Evolutionary conservation across 1,140 invertebrate genomes (phyloP).

Genomic region (Eulimnadia texana): DNA sequence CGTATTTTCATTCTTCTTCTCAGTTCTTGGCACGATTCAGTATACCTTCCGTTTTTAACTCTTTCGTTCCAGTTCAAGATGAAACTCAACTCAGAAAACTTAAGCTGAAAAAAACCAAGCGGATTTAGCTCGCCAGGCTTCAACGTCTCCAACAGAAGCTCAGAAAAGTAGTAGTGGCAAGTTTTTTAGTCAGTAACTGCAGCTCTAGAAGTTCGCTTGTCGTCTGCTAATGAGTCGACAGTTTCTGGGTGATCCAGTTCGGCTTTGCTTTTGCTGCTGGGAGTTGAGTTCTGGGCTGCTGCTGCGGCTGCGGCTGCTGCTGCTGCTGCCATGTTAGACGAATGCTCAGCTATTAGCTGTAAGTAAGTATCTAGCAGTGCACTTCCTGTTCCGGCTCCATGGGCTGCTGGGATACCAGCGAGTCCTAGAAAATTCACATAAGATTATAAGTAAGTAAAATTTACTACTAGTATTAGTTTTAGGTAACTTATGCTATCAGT

Average conservation of each 20-base stretch:
- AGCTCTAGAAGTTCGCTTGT: neutral
- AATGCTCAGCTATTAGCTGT: slow-evolving; percentile 67
- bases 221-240: neutral
- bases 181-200: neutral
- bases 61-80: no score
- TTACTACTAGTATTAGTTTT: neutral
- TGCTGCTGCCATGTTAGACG: slow-evolving; percentile 24
- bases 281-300: slow-evolving; percentile 1
- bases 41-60: no score
- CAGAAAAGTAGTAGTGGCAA: neutral
- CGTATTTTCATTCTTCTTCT: no score
- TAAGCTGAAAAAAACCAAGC: neutral
- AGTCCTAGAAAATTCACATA: neutral
- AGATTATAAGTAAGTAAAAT: neutral
- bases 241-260: neutral
- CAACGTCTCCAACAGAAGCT: neutral
- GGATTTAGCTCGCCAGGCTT: neutral
- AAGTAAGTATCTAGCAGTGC: slow-evolving; percentile 68
- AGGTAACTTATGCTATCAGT: neutral
- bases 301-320: slow-evolving; percentile 12
- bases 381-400: slow-evolving; percentile 42
- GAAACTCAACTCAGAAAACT: neutral
- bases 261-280: neutral
- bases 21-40: no score
- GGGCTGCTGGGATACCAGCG: neutral